These are phyloP conservation scores for Operophtera brumata DNA, from an alignment of 2,888 invertebrate species.

Conservation along the genomic window DNA sequence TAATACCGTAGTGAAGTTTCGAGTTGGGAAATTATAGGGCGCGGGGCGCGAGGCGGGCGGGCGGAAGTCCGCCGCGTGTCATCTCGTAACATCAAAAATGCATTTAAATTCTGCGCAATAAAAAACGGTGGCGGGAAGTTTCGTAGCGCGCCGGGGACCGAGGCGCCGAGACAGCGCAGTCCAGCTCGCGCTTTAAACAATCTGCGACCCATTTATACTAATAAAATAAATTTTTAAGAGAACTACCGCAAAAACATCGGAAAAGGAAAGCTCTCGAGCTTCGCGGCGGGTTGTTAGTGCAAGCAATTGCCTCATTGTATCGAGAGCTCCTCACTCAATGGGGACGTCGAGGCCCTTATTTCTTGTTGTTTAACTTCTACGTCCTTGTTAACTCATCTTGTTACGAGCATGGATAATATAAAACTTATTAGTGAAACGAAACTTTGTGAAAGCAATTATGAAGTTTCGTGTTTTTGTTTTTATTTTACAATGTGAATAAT, in stretches of 20 bases:
- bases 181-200: slow-evolving; percentile 38
- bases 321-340: slow-evolving; percentile 42
- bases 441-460: slow-evolving; percentile 27
- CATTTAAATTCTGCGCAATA: slow-evolving; percentile 81
- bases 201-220: slow-evolving; percentile 50
- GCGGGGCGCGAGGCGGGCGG: slow-evolving; percentile 57
- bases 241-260: slow-evolving; percentile 24
- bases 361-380: slow-evolving; percentile 43
- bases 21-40: slow-evolving; percentile 80
- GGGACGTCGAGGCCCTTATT: slow-evolving; percentile 41
- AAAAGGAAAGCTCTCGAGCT: slow-evolving; percentile 35
- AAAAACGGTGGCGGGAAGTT: slow-evolving; percentile 79
- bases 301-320: slow-evolving; percentile 59
- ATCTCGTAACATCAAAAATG: slow-evolving; percentile 82
- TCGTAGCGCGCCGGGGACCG: slow-evolving; percentile 66
- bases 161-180: slow-evolving; percentile 17
- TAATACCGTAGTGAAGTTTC: slow-evolving; percentile 80
- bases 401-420: slow-evolving; percentile 26
- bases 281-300: slow-evolving; percentile 48
- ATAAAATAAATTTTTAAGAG: slow-evolving; percentile 46
- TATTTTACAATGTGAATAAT: slow-evolving; percentile 12
- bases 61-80: slow-evolving; percentile 79
- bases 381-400: slow-evolving; percentile 30
- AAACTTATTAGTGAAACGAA: slow-evolving; percentile 30
- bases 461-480: slow-evolving; percentile 14